Conservation (phyloP, 2,113 vertebrate genomes). For the Dipodomys ordii region DNA sequence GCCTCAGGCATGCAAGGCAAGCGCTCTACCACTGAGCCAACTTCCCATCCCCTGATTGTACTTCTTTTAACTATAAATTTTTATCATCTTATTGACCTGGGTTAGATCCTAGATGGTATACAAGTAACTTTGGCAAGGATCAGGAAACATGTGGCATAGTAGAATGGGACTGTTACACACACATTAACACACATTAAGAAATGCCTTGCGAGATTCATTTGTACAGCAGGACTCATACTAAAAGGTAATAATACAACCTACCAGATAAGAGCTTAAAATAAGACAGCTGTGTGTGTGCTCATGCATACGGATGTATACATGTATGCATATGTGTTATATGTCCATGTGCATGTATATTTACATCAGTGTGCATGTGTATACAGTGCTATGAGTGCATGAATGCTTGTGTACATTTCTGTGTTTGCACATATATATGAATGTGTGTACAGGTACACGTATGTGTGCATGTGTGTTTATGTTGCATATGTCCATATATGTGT, state of each 20-base stretch:
- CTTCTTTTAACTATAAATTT: slow-evolving; percentile 27
- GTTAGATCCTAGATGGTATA: neutral
- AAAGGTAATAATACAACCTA: neutral
- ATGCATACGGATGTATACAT: neutral
- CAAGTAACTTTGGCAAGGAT: slow-evolving; percentile 34
- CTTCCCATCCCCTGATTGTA: neutral
- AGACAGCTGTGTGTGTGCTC: neutral
- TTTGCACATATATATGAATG: too few species aligned
- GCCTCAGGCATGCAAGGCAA: too few species aligned
- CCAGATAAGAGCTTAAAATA: neutral
- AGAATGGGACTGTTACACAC: too few species aligned
- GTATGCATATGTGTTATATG: neutral
- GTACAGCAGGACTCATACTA: neutral
- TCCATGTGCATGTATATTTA: too few species aligned
- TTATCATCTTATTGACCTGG: neutral
- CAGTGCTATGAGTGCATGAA: too few species aligned
- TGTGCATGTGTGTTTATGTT: too few species aligned
- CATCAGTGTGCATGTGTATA: neutral
- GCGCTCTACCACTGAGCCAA: too few species aligned
- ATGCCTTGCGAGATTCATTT: too few species aligned
- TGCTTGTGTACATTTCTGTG: neutral
- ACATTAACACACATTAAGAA: too few species aligned
- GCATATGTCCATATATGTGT: too few species aligned
- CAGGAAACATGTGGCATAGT: neutral
- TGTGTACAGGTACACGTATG: too few species aligned